Percentiles rank a stretch among this genome's conserved stretches.
phyloP scores from a whole-genome alignment of 2,888 invertebrate genomes.

The Stegophylla sp. region DNA sequence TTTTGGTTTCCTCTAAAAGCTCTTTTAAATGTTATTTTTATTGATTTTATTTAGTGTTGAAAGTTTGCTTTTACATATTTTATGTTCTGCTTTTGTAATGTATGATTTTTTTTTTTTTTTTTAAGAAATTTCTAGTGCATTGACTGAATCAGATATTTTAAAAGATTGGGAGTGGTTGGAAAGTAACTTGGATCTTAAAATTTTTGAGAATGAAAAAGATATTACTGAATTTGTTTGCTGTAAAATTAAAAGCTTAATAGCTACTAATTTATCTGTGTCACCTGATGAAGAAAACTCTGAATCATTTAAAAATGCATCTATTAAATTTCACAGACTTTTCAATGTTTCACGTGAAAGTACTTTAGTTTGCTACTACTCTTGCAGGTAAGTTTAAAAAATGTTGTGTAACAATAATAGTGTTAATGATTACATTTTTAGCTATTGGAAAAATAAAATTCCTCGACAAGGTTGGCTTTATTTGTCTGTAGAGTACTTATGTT shows the following conservation, averaged over 20 bases:
- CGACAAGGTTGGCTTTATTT: slow-evolving; percentile 73
- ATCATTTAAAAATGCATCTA: slow-evolving; percentile 67
- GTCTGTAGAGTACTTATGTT: slow-evolving; percentile 95
- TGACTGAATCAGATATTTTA: slow-evolving; percentile 84
- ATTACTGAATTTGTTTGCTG: slow-evolving; percentile 93
- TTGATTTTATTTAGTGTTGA: too few relatives aligned
- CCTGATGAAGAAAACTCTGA: slow-evolving; percentile 59
- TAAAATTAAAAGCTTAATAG: slow-evolving; percentile 94
- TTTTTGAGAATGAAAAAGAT: slow-evolving; percentile 93
- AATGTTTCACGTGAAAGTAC: slow-evolving; percentile 92
- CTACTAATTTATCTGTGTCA: slow-evolving; percentile 68
- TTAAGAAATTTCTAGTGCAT: slow-evolving; percentile 86
- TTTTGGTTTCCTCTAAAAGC: too few relatives aligned
- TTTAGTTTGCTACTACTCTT: slow-evolving; percentile 91
- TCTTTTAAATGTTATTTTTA: too few relatives aligned
- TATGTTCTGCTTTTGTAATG: too few relatives aligned
- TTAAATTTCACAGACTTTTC: slow-evolving; percentile 87
- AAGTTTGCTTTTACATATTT: too few relatives aligned
- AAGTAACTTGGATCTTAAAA: slow-evolving; percentile 82
- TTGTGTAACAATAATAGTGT: neutral
- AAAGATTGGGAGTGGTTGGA: slow-evolving; percentile 95
- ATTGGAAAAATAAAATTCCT: slow-evolving; percentile 84
- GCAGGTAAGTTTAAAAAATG: slow-evolving; percentile 72
- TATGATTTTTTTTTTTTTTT: slow-evolving; percentile 61
- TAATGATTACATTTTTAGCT: slow-evolving; percentile 69